Evolutionary conservation across 2,113 vertebrate species (phyloP), one percentile per base, ranked within the genome.

Genomic region (Herpetotheres cachinnans): DNA sequence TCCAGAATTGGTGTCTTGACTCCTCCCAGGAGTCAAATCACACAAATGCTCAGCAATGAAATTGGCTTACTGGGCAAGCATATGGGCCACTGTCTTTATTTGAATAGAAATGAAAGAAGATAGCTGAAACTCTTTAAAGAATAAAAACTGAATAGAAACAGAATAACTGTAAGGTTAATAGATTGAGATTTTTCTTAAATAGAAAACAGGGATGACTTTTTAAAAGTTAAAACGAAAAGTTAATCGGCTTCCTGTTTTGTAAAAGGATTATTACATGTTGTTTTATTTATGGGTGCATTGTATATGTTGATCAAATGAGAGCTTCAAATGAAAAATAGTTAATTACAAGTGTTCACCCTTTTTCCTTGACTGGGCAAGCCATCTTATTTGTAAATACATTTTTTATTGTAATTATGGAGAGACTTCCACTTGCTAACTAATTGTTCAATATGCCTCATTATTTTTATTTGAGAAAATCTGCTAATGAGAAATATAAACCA

Each of bases 401-500:
- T 93, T 86, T 70, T 3, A 81, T 63, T 93, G 62, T 20, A 90
- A 91, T 95, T 86, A 90, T 38, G 22, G 69, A 78, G 30, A 81
- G 34, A 82, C 56, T 92, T 92, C 36, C 49, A 71, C 34, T 92
- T 90, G n/a, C 16, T 90, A 92, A 46, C 67, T 92, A 86, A 93
- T 95, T 95, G 80, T 81, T 90, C 95, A 97, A 67, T 95, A 95
- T 86, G 88, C 46, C 52, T 83, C 72, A 42, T 82, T 87, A 94
- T 88, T 93, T 96, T 95, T 83, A 92, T 95, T 95, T 93, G 70
- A 92, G 73, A 76, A 95, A 92, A 94, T 85, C 86, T 95, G 69
- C n/a, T 96, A 93, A 96, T 80, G 84, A 96, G 69, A 87, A 92
- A 85, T 93, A 90, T 9, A n/a, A 91, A 95, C 86, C 91, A 97